These are phyloP conservation scores for Caranx melampygus DNA, from an alignment of 2,113 vertebrate species.

Conservation along the genomic window DNA sequence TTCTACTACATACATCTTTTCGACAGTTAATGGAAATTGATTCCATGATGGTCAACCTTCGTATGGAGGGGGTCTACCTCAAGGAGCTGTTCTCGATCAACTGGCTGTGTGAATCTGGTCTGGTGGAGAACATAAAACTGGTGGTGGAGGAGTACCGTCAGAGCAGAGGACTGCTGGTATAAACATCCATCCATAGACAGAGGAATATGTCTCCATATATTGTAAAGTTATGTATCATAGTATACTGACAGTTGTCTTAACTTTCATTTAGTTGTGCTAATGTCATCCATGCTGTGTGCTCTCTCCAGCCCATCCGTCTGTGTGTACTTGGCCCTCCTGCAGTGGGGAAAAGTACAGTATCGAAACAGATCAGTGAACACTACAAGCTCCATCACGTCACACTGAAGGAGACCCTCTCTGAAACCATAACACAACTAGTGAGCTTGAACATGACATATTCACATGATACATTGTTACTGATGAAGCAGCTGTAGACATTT, in stretches of 20 bases:
- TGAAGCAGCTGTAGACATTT: neutral
- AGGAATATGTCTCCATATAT: neutral
- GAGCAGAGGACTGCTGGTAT: slow-evolving; percentile 87
- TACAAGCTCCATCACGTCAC: slow-evolving; percentile 91
- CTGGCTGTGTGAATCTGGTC: slow-evolving; percentile 88
- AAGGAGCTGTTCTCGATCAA: slow-evolving; percentile 87
- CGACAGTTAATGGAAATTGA: slow-evolving; percentile 87
- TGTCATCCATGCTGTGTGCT: neutral
- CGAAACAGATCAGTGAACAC: slow-evolving; percentile 84
- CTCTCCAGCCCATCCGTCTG: slow-evolving; percentile 88
- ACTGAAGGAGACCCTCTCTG: slow-evolving; percentile 83
- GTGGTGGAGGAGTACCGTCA: slow-evolving; percentile 89
- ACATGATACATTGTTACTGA: neutral
- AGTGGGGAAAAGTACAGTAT: slow-evolving; percentile 89
- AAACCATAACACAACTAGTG: slow-evolving; percentile 88
- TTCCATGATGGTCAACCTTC: slow-evolving; percentile 85
- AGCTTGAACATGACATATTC: neutral
- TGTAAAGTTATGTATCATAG: neutral
- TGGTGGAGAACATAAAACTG: slow-evolving; percentile 88
- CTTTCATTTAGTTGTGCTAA: neutral
- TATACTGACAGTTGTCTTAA: neutral
- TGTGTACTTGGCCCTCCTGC: slow-evolving; percentile 91
- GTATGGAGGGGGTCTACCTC: slow-evolving; percentile 83
- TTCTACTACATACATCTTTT: neutral
- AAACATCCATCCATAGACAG: neutral